Evolutionary conservation across 2,888 invertebrate genomes (phyloP).

Genomic region (Cryptocephalus moraei): DNA sequence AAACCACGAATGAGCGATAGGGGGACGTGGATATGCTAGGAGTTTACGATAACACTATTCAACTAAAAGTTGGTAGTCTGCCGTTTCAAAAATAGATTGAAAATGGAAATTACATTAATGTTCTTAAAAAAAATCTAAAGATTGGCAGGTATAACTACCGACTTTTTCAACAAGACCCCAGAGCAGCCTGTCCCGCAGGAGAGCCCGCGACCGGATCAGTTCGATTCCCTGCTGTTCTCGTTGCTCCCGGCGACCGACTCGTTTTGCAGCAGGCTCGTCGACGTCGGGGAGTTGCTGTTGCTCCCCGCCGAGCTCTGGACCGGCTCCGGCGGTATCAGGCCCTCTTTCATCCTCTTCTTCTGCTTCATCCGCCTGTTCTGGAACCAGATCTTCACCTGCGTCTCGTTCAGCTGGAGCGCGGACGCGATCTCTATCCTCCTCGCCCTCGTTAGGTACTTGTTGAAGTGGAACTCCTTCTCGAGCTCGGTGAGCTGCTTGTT

Average conservation of each 20-base stretch:
- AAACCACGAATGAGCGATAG: too few species aligned
- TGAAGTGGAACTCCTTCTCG: conserved; percentile 99
- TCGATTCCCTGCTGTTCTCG: conserved; percentile 55
- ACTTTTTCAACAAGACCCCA: too few species aligned
- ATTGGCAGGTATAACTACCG: too few species aligned
- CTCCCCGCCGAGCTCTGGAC: conserved; percentile 28
- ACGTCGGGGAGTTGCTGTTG: conserved; percentile 40
- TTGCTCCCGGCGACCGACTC: conserved; percentile 44
- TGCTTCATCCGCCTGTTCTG: conserved; percentile 98
- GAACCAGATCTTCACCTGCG: conserved; percentile 96
- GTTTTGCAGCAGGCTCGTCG: conserved; percentile 28
- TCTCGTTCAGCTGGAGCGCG: conserved; percentile 91
- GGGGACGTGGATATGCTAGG: too few species aligned
- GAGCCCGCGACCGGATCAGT: not conserved
- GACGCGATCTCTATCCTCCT: conserved; percentile 96
- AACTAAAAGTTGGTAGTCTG: too few species aligned
- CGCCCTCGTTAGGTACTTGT: conserved; percentile 95
- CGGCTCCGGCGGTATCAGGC: conserved; percentile 53
- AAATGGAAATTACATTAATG: too few species aligned
- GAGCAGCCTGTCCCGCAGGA: too few species aligned
- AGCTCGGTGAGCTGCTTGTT: conserved; percentile 98
- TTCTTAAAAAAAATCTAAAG: too few species aligned
- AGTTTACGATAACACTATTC: too few species aligned
- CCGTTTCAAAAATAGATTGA: too few species aligned
- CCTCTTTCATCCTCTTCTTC: conserved; percentile 94